Base-by-base conservation (phyloP, 2,888 invertebrate genomes). In the Mythimna ferrago region DNA sequence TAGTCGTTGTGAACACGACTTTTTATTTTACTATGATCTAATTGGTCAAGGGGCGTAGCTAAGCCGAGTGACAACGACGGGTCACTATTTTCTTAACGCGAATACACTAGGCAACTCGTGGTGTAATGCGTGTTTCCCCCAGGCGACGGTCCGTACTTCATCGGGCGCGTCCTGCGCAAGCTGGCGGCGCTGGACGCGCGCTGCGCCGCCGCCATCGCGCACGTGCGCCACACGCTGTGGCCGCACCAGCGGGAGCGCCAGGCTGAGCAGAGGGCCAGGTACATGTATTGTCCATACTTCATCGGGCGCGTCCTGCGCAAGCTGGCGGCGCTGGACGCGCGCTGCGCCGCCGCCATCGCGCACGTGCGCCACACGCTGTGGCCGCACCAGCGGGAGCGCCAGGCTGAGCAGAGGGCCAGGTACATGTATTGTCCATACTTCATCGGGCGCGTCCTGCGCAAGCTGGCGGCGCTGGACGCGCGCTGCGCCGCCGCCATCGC, bases 71-170 rank as follows among this genome's bases (percentile, higher is more conserved):
- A 11, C 16, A 11, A 48, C 48, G 16, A 48, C 2, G 1, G 6
- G 6, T 48, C 16, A 48, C 16, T 48, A 48, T 48, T 48, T 16
- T 48, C 19, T 16, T 48, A 48, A 48, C 16, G 48, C 5, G 16
- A 48, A 48, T 6, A 48, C 48, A 19, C 16, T 19, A 48, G 6
- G 6, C 48, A 48, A 6, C 26, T 26, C 26, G 26, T 26, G 26
- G 16, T 19, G 0, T 16, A 48, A 48, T 48, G 16, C 1, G 16
- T n/a, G 9, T 53, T 53, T n/a, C 19, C 19, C n/a, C 9, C 86
- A 95, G 99, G 99, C 6, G 99, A 99, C 93, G 99, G 99, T 0
- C 98, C 98, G 0, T 98, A 97, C 93, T 99, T 98, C 94, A 97
- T 99, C 81, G 98, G 98, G 0, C 97, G 97, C 87, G 95, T 99